phyloP scores from a whole-genome alignment of 2,888 invertebrate species.

The Drosophila kambysellisi region DNA sequence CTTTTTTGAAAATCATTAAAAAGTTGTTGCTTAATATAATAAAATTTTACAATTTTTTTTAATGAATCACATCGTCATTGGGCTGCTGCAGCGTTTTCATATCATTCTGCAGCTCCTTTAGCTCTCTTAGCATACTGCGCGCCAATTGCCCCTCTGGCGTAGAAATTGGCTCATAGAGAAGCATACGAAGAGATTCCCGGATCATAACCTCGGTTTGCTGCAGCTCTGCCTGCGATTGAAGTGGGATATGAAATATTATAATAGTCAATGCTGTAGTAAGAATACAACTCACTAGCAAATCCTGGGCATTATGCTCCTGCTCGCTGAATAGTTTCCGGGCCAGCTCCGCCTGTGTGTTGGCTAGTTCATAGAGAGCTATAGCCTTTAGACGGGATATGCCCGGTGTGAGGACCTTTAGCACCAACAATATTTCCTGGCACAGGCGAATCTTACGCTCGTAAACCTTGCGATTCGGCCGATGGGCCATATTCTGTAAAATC shows the following conservation, averaged over 20 bases:
- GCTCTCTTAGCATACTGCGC: slow-evolving; percentile 88
- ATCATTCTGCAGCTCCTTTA: slow-evolving; percentile 87
- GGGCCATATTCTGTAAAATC: slow-evolving; percentile 85
- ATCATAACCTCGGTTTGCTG: slow-evolving; percentile 87
- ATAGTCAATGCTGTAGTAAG: neutral
- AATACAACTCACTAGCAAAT: slow-evolving; percentile 64
- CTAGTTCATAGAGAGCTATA: slow-evolving; percentile 91
- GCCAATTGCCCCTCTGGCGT: slow-evolving; percentile 91
- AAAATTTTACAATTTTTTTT: neutral
- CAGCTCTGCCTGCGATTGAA: slow-evolving; percentile 86
- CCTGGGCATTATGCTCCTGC: slow-evolving; percentile 65
- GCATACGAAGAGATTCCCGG: slow-evolving; percentile 88
- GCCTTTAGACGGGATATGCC: slow-evolving; percentile 86
- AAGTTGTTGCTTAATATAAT: neutral
- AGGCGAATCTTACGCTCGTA: slow-evolving; percentile 88
- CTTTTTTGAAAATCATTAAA: neutral
- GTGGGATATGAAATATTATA: neutral
- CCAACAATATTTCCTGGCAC: slow-evolving; percentile 88
- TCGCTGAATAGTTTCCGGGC: slow-evolving; percentile 77
- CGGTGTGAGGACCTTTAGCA: slow-evolving; percentile 89
- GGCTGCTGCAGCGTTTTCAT: slow-evolving; percentile 82
- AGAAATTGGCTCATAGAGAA: slow-evolving; percentile 89
- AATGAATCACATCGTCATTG: slow-evolving; percentile 49
- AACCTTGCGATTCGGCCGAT: slow-evolving; percentile 86
- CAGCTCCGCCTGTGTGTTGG: slow-evolving; percentile 88